phyloP scores from a whole-genome alignment of 2,888 invertebrate genomes.

The Thumatha senex region DNA sequence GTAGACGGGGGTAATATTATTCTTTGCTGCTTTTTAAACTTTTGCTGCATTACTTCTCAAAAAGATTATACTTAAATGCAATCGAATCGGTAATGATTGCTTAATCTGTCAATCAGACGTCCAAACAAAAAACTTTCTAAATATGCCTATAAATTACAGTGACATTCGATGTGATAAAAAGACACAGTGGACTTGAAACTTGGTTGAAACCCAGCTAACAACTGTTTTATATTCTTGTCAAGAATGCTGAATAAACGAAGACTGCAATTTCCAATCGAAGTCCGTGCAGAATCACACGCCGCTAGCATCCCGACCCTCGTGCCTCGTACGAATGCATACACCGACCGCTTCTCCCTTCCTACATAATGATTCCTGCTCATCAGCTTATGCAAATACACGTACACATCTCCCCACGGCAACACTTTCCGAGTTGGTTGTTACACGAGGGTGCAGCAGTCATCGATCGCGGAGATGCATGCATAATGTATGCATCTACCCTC shows the following conservation, averaged over 20 bases:
- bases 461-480: conserved; percentile 24
- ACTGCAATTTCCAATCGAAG: neutral
- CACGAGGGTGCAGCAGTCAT: conserved; percentile 15
- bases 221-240: neutral
- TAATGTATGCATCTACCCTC: conserved; percentile 13
- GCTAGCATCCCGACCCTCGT: conserved; percentile 1
- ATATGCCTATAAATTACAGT: no score
- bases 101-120: no score
- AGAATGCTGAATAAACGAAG: neutral
- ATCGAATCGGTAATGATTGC: no score
- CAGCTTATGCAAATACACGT: conserved; percentile 61
- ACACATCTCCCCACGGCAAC: conserved; percentile 15
- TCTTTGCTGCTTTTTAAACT: no score
- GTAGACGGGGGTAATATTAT: no score
- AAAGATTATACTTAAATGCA: no score
- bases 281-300: neutral
- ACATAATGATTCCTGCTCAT: conserved; percentile 53
- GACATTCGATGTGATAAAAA: neutral
- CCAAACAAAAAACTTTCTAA: no score
- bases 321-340: conserved; percentile 12
- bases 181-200: neutral
- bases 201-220: neutral
- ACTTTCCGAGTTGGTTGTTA: conserved; percentile 24
- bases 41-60: no score
- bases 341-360: conserved; percentile 24